phyloP scores from a whole-genome alignment of 2,797 vertebrate genomes.

The Mus minutoides region DNA sequence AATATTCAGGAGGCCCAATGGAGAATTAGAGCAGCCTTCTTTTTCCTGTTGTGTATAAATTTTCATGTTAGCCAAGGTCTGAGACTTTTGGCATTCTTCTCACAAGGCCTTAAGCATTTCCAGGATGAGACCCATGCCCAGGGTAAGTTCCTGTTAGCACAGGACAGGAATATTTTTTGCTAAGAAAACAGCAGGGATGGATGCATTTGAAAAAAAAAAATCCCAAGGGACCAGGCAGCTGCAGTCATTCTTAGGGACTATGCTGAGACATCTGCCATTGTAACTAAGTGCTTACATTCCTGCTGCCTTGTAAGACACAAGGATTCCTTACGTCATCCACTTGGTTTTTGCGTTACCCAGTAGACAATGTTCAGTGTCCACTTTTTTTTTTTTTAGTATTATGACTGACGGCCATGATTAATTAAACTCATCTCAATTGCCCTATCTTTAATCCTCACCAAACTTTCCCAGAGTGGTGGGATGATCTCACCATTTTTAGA shows the following conservation, averaged over 20 bases:
- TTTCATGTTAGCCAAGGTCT: not conserved
- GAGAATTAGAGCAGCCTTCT: not conserved
- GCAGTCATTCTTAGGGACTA: not conserved
- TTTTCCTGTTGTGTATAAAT: not conserved
- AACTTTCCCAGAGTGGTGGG: not conserved
- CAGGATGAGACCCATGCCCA: not conserved
- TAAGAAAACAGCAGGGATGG: not conserved
- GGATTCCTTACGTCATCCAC: not conserved
- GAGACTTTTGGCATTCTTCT: constrained; percentile 18
- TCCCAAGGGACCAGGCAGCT: not conserved
- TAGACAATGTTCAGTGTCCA: not conserved
- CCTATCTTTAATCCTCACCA: not conserved
- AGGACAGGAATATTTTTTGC: not conserved
- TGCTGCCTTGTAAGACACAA: not conserved
- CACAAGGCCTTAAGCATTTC: not conserved
- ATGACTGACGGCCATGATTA: not conserved
- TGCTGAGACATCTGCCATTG: not conserved
- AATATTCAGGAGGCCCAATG: not conserved
- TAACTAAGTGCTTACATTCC: not conserved
- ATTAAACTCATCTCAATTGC: not conserved
- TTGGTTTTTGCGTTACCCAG: not conserved
- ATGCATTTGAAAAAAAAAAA: not conserved
- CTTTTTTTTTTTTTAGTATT: not conserved
- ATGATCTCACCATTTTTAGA: not conserved
- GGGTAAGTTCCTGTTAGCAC: not conserved